Percentiles rank a stretch among this genome's conserved stretches.
These are phyloP conservation scores for Epizoanthus fatuus DNA, from an alignment of 92 coral and sea anemone species.

Conservation along the genomic window DNA sequence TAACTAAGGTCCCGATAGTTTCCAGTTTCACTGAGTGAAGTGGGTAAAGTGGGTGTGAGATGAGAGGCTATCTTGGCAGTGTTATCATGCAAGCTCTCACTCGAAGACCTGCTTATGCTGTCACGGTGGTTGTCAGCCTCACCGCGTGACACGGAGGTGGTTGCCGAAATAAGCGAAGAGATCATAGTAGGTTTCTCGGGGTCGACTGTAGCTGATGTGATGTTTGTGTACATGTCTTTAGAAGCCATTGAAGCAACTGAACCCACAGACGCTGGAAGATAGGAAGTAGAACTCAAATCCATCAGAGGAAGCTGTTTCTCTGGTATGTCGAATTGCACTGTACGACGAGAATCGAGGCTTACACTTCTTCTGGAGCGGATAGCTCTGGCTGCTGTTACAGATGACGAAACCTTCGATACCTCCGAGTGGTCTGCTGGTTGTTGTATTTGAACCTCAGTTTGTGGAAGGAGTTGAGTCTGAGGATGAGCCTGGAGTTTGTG, in stretches of 20 bases:
- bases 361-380: constrained; percentile 74
- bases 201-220: background rate
- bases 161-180: background rate
- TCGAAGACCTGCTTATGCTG: background rate
- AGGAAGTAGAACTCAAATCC: constrained; percentile 49
- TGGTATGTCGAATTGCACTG: background rate
- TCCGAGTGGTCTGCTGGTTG: constrained; percentile 13
- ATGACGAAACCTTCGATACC: constrained; percentile 12
- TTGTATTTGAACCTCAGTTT: background rate
- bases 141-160: background rate
- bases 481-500: constrained; percentile 33
- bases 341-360: constrained; percentile 82
- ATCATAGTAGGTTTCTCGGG: background rate
- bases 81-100: background rate
- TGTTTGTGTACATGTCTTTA: background rate
- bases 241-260: constrained; percentile 2
- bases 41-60: background rate
- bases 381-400: constrained; percentile 29
- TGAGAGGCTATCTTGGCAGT: background rate
- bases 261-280: constrained; percentile 32
- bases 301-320: constrained; percentile 39
- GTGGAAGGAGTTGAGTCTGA: constrained; percentile 24
- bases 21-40: background rate
- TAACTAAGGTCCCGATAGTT: background rate
- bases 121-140: background rate